Base-by-base conservation (phyloP, 2,113 vertebrate genomes). In the Carassius auratus region DNA sequence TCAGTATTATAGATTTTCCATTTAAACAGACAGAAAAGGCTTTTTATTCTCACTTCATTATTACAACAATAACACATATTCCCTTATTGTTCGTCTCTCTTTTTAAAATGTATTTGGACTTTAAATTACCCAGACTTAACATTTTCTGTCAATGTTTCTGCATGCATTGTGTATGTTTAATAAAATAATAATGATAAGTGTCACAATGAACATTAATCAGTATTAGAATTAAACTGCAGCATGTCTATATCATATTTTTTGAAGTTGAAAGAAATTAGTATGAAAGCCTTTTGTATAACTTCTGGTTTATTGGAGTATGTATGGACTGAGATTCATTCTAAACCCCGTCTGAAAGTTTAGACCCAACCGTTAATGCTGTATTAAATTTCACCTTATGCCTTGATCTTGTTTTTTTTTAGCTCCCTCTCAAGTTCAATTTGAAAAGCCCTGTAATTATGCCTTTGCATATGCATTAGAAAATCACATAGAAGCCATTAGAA, bases 361-460 rank as follows among this genome's bases (percentile, higher is more conserved):
- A 36, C 66, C 66, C 15, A 33, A 3, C 30, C 36, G 66, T 69
- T 76, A 55, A 52, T 55, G 23, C 19, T 7, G 4, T 1, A 12
- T 75, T 74, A 77, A 76, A 30, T 68, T 19, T 77, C 45, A 36
- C 83, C 45, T 30, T 30, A 2, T n/a, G n/a, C n/a, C n/a, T n/a
- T n/a, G n/a, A n/a, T n/a, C n/a, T n/a, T 85, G 19, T 71, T 38
- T 71, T 52, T 85, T 26, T 59, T 55, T 3, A 26, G 26, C 59
- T 48, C 45, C 2, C n/a, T 57, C 19, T 84, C 30, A 85, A 85
- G 62, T 42, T 13, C 33, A 85, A 85, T 57, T 45, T 17, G 76
- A 78, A 75, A 78, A 57, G 13, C 10, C 50, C 33, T 19, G 45
- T 85, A 69, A 85, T 85, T 66, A 69, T 66, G 15, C n/a, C 45